Percentiles rank a stretch among this genome's conserved stretches.
Evolutionary conservation across 2,888 invertebrate genomes (phyloP).

Genomic region (Seira sanloemensis): DNA sequence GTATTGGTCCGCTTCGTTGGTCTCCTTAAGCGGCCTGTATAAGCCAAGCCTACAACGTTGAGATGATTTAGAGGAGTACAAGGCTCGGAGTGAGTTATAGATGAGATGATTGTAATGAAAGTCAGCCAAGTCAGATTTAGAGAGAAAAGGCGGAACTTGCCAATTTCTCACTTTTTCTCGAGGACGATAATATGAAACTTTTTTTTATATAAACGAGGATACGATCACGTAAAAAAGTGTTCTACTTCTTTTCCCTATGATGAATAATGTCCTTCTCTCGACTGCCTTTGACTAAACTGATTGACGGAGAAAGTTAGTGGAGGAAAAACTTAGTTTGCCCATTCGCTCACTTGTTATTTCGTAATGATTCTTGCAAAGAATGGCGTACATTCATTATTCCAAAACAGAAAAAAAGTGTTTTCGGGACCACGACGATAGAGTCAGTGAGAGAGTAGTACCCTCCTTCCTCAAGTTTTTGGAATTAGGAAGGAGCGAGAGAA

Average conservation of each 20-base stretch:
- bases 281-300: neutral
- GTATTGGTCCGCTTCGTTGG: constrained; percentile 27
- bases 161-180: constrained; percentile 44
- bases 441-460: too few relatives aligned
- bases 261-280: neutral
- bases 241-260: constrained; percentile 6
- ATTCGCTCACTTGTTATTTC: neutral
- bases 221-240: constrained; percentile 27
- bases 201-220: constrained; percentile 23
- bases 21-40: neutral
- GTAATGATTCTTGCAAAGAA: neutral
- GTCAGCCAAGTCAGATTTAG: constrained; percentile 1
- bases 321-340: constrained; percentile 12
- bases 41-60: neutral
- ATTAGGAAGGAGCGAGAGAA: too few relatives aligned
- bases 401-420: too few relatives aligned
- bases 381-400: neutral
- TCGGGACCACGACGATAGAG: too few relatives aligned
- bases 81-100: neutral
- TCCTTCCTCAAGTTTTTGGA: too few relatives aligned
- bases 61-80: neutral
- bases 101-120: constrained; percentile 44
- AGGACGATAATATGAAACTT: constrained; percentile 48
- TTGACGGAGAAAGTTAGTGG: constrained; percentile 25
- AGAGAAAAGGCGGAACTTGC: constrained; percentile 39